Evolutionary conservation across 2,888 invertebrate species (phyloP), one percentile per base, ranked within the genome.

Genomic region (Rotaria macrura): DNA sequence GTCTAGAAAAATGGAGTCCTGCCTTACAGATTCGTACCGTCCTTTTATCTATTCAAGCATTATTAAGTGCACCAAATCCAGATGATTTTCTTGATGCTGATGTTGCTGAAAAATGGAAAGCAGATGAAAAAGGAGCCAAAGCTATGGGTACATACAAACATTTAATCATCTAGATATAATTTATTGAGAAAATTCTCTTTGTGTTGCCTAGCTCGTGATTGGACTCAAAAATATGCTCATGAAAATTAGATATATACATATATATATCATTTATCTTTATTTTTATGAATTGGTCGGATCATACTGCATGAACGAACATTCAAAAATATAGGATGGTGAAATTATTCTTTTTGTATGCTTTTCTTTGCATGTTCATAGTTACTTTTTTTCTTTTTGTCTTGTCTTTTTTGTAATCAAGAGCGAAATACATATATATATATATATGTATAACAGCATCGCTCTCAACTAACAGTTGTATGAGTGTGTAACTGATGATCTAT

Each of bases 21-120:
- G 99, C 99, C 85, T 93, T 99, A 90, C 99, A 99, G 93, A 99
- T 99, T 89, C 95, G 99, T 92, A 99, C 99, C 89, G 98, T 99
- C 88, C 93, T 99, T 89, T 93, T 99, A 89, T 98, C 98, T 88
- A 98, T 99, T 92, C 99, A 99, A 88, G 97, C 97, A 88, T 93
- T 99, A 89, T 93, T 99, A 89, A 98, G 97, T 92, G 99, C 98
- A 89, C 99, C 99, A 84, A 99, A 99, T 92, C 99, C 99, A 14
- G 99, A 99, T 92, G 98, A 99, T 93, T 98, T 98, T 86, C 92
- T 98, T 91, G 97, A 96, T 88, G 97, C 98, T 92, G 97, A 97
- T 92, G 98, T 99, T 89, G 99, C 99, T 87, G 98, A 99, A 92
- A 93, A 97, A 90, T 99, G 99, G 99, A 99, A 99, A 93, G 94